These are phyloP conservation scores for Ptyas mucosa DNA, from an alignment of 2,113 vertebrate species.

Conservation along the genomic window DNA sequence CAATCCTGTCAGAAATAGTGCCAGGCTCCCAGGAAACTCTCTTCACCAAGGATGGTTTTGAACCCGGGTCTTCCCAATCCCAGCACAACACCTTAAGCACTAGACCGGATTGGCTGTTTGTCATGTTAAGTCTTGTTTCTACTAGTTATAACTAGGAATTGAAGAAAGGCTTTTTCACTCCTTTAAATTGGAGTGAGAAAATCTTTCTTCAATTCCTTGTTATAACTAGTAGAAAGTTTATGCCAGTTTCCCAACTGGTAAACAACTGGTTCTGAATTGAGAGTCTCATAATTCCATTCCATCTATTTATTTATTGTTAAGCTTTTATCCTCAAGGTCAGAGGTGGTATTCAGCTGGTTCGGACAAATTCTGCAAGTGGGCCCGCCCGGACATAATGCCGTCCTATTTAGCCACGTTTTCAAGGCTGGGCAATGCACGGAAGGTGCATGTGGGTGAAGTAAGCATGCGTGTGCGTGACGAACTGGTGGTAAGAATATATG, in stretches of 20 bases:
- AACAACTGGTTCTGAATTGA: not conserved
- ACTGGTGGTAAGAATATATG: too few relatives aligned
- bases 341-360: too few relatives aligned
- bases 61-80: not conserved
- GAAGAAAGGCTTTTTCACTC: not conserved
- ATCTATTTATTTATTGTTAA: not conserved
- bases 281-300: not conserved
- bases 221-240: not conserved
- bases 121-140: not conserved
- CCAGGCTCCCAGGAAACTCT: not conserved
- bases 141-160: not conserved
- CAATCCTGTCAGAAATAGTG: not conserved
- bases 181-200: not conserved
- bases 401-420: too few relatives aligned
- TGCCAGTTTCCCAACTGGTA: not conserved
- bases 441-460: too few relatives aligned
- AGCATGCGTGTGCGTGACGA: too few relatives aligned
- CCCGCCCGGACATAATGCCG: too few relatives aligned
- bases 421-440: too few relatives aligned
- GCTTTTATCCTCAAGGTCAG: not conserved
- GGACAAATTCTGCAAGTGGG: too few relatives aligned
- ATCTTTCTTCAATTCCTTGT: not conserved
- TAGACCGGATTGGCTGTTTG: not conserved
- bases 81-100: not conserved
- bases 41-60: not conserved